phyloP scores from a whole-genome alignment of 2,113 vertebrate genomes.

The Pipra filicauda region DNA sequence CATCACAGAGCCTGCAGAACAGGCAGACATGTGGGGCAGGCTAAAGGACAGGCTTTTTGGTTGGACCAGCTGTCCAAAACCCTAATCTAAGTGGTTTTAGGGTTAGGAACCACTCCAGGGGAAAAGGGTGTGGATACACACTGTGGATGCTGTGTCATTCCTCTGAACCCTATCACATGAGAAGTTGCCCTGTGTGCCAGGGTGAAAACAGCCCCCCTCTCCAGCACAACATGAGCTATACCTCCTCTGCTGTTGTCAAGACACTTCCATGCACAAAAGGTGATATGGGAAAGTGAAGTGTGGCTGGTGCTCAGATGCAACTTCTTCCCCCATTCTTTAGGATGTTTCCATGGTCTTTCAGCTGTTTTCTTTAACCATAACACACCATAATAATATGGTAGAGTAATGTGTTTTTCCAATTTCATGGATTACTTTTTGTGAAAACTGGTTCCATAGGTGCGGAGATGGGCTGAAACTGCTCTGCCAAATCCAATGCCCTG shows the following conservation, averaged over 20 bases:
- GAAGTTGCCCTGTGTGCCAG: neutral
- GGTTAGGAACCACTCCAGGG: neutral
- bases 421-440: neutral
- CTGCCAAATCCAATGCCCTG: neutral
- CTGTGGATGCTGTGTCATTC: neutral
- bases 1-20: fast-evolving
- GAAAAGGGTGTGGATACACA: neutral
- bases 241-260: neutral
- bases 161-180: neutral
- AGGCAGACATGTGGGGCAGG: neutral
- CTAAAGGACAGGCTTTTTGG: neutral
- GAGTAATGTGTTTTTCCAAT: neutral
- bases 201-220: neutral
- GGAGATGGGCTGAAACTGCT: neutral
- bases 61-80: neutral
- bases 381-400: neutral
- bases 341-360: neutral
- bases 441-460: neutral
- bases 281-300: neutral
- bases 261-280: neutral
- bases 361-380: neutral
- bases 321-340: neutral
- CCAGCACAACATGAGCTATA: fast-evolving
- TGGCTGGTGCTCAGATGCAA: neutral
- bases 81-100: neutral